Evolutionary conservation across 2,797 vertebrate species (phyloP).

Genomic region (Pteropus rufus): DNA sequence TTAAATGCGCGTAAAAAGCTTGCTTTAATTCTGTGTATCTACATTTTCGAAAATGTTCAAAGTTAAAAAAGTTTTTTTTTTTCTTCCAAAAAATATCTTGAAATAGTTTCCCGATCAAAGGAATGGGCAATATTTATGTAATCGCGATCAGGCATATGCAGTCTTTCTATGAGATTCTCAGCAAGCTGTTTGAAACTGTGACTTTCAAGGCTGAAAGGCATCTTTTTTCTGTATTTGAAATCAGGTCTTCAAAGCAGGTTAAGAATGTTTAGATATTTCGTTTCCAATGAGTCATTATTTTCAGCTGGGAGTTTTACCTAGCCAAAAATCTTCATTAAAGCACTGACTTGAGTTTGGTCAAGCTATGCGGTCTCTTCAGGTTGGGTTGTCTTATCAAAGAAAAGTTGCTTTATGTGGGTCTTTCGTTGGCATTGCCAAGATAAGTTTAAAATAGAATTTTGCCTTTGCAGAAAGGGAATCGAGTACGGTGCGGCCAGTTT

Average conservation of each 20-base stretch:
- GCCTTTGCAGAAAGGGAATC: not conserved
- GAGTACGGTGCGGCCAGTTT: not conserved
- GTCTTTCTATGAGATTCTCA: not conserved
- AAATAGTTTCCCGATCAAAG: not conserved
- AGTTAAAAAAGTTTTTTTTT: not conserved
- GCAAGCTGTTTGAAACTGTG: not conserved
- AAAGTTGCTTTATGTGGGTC: conserved; percentile 20
- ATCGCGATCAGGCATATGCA: not conserved
- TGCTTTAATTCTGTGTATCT: conserved; percentile 16
- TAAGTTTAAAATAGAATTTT: conserved; percentile 10
- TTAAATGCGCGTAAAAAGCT: not conserved
- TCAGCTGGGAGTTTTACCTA: not conserved
- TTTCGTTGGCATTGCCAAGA: not conserved
- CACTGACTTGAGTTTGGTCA: not conserved
- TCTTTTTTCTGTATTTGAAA: conserved; percentile 12
- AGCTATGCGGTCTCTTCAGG: not conserved
- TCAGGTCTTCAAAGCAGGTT: conserved; percentile 1
- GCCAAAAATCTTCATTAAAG: conserved; percentile 25
- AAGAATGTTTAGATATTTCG: not conserved
- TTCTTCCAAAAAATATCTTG: not conserved
- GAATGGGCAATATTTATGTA: not conserved
- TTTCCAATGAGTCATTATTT: conserved; percentile 26
- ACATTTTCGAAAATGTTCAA: not conserved
- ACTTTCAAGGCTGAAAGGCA: not conserved
- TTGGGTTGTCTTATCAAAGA: not conserved